Evolutionary conservation across 2,797 vertebrate species (phyloP).

Genomic region (Somateria mollissima): DNA sequence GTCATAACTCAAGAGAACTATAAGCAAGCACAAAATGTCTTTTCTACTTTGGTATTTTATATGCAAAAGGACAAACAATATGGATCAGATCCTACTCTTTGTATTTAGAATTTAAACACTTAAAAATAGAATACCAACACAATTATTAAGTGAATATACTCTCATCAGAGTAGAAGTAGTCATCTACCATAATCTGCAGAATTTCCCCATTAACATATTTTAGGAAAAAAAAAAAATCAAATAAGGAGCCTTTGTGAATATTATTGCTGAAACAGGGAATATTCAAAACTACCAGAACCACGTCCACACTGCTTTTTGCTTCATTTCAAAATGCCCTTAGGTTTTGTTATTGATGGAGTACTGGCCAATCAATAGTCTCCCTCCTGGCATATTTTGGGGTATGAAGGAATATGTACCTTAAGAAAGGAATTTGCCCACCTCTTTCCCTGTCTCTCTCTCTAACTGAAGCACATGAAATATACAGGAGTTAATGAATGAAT

Average conservation of each 20-base stretch:
- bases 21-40: background rate
- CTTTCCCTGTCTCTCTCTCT: background rate
- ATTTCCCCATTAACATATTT: background rate
- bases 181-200: background rate
- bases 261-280: background rate
- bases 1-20: slow-evolving; percentile 43
- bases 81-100: background rate
- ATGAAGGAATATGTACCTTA: background rate
- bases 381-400: background rate
- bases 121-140: background rate
- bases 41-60: background rate
- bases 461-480: background rate
- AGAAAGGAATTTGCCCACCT: background rate
- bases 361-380: fast-evolving
- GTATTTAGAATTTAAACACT: background rate
- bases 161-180: background rate
- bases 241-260: background rate
- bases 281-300: background rate
- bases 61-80: background rate
- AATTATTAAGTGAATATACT: background rate
- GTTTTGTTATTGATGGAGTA: background rate
- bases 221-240: background rate
- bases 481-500: background rate
- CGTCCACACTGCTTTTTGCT: background rate
- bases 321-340: background rate